These are phyloP conservation scores for Strongylocentrotus purpuratus DNA, from an alignment of 35 echinoderm and acorn worm genomes.

Conservation along the genomic window DNA sequence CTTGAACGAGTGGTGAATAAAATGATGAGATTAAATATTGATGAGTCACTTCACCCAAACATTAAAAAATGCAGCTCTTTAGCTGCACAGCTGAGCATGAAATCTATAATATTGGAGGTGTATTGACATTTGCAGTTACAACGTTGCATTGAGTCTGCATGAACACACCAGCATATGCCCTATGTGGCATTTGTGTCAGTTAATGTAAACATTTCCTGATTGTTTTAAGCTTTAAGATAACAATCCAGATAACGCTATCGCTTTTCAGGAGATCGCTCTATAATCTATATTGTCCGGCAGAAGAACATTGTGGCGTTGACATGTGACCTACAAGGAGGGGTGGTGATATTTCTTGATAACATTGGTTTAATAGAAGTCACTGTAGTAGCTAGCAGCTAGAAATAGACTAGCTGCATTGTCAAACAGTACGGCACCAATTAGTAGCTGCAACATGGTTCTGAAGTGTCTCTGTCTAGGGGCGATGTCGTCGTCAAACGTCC, in stretches of 20 bases:
- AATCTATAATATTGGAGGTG: no score
- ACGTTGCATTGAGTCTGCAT: background rate
- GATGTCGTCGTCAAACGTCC: background rate
- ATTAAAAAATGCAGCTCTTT: background rate
- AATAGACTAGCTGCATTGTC: background rate
- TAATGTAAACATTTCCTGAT: background rate
- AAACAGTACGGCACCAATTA: background rate
- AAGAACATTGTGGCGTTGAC: background rate
- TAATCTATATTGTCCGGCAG: background rate
- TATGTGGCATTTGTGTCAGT: background rate
- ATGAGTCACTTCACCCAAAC: background rate
- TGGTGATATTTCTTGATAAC: background rate
- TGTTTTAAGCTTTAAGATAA: conserved; percentile 13
- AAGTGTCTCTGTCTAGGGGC: background rate
- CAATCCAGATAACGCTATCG: background rate
- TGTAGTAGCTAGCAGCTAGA: background rate
- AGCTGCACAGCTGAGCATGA: no score
- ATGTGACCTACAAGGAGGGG: background rate
- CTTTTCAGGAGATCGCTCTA: background rate
- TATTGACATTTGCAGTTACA: background rate
- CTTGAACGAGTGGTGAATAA: no score
- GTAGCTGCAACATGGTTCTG: background rate
- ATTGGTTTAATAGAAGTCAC: background rate
- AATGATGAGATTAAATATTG: background rate
- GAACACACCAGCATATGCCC: background rate